Base-by-base conservation (phyloP, 2,113 vertebrate species). In the Apodemus sylvaticus region DNA sequence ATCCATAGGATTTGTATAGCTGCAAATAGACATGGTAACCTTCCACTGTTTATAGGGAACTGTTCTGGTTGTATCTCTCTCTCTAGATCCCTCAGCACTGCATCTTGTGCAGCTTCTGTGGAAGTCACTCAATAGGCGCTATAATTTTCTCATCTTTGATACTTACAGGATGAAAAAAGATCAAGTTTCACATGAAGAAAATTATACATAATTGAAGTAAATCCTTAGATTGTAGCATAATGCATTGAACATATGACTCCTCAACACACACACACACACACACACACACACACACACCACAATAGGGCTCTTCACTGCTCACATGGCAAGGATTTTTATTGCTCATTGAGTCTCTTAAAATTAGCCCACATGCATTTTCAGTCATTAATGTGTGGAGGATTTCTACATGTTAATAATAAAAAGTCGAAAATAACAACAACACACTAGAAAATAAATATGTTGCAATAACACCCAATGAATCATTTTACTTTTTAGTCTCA, bases 31-130 rank as follows among this genome's bases (percentile, higher is more conserved):
- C 48, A 66, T 82, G 97, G 97, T 97, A 97, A 98, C 88, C 92
- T 98, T 98, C 97, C 96, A 91, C 91, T 76, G 96, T 79, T 97
- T 98, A 97, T 97, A 85, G 98, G 94, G 48, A 98, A 98, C 96
- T 97, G 97, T 76, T 98, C 90, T 96, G 86, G 77, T 93, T 97
- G 96, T 89, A 39, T 51, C 95, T 97, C 78, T 92, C 98, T 98
- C 85, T 98, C 94, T 97, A 96, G 81, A 96, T 98, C 98, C 98
- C 58, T 64, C 89, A 97, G 85, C 87, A 96, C 42, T 48, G 58
- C 93, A 92, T 96, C 89, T 94, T 97, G 83, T 96, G 93, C 97
- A 78, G 71, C 60, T 98, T 97, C 98, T 95, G 82, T 94, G 62
- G 85, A 95, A 96, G 82, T 45, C 93, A 94, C 76, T 97, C 97